Base-by-base conservation (phyloP, 2,113 vertebrate species). In the Kryptolebias marmoratus region DNA sequence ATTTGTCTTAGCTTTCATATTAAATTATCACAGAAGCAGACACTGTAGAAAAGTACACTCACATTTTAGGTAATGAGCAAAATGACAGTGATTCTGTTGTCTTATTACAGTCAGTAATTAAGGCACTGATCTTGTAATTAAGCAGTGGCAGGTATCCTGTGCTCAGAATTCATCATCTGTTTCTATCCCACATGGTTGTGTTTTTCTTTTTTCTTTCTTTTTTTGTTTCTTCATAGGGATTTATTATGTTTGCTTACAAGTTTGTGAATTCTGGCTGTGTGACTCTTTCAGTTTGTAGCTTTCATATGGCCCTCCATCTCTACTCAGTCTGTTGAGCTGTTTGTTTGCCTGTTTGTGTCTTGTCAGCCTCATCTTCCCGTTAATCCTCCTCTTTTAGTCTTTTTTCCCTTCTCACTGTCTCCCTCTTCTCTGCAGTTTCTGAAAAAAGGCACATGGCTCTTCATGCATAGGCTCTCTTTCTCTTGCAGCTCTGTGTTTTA, bases 21-120 rank as follows among this genome's bases (percentile, higher is more conserved):
- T 36, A 48, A 8, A 4, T 60, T 32, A 39, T 56, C 50, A 31
- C 12, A 75, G 11, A 63, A 36, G 45, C 47, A 45, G 55, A 62
- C 9, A 7, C 12, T 28, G 11, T 53, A 61, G 64, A 56, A 71
- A 71, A 73, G 48, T 77, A 61, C 68, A 65, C 53, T 58, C 63
- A 59, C n/a, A 55, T 71, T 81, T 86, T 49, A 71, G 80, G 78
- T 91, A 91, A 85, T 85, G 79, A 86, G 74, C 0, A 11, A 78
- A 72, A 86, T 72, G 76, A 77, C 71, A 78, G 68, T 77, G 75
- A 70, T 82, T 84, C 71, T 82, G 63, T 67, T 50, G 80, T 55
- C 64, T 88, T 88, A 88, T 88, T 86, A 77, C 81, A 83, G 79
- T 66, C 81, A 31, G 75, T 87, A 91, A 90, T 91, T 88, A 90